Base-by-base conservation (phyloP, 1,140 invertebrate genomes). In the Anoplophora glabripennis region DNA sequence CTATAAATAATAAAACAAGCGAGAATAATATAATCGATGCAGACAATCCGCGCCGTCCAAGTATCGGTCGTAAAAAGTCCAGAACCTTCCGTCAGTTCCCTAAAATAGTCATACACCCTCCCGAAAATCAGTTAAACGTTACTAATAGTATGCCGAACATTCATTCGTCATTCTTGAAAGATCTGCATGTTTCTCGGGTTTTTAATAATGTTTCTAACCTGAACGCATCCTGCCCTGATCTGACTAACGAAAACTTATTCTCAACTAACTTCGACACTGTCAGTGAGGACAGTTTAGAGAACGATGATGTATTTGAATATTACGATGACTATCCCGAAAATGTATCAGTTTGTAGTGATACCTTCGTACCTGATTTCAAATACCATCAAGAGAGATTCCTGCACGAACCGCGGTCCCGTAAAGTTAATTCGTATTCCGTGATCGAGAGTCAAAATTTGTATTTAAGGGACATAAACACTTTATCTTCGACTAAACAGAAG, bases 41-140 rank as follows among this genome's bases (percentile, higher is more conserved):
- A 0, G 14, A 49, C 35, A 62, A 64, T 44, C 56, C 59, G 10
- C 33, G 64, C 10, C 64, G 52, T 12, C 47, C 34, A 8, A 44
- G 17, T 1, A 56, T 10, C 15, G 53, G 52, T 12, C 59, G 68
- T 1, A 63, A 64, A 40, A 48, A 63, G 38, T 70, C 65, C 21
- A 71, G 66, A 53, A 61, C 68, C 1, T 67, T 68, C 38, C 38
- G 64, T 0, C 62, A 65, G 18, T 69, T 65, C 34, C 72, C 73
- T 15, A 57, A 68, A 33, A 75, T 75, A 11, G 61, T 73, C 7
- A 51, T 75, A 1, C 57, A 69, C 44, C 72, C 72, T 4, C 69
- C 71, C 8, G 56, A 64, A 9, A 66, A 70, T 11, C 53, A 65
- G 10, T 37, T 46, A 34, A 59, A 54, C 38, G 40, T 72, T 3